Conservation (phyloP, 2,797 vertebrate species). For the Eleutherodactylus coqui region DNA sequence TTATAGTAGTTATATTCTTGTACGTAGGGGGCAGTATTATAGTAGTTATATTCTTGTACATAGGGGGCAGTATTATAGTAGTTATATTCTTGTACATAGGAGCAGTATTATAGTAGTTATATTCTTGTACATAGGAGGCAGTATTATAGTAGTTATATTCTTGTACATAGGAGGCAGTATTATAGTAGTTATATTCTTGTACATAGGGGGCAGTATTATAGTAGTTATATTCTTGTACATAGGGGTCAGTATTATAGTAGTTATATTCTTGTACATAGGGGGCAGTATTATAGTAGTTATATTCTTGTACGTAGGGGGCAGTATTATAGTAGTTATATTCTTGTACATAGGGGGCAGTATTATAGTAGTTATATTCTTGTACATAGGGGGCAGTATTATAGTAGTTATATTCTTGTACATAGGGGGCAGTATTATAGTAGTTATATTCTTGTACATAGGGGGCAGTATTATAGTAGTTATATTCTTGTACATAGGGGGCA, state of each 20-base stretch:
- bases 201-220: conserved; percentile 1
- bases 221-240: conserved; percentile 10
- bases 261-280: conserved; percentile 8
- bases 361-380: too few species aligned
- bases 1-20: too few species aligned
- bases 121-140: too few species aligned
- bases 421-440: too few species aligned
- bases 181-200: conserved; percentile 3
- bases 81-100: background rate
- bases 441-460: too few species aligned
- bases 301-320: conserved; percentile 9
- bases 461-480: conserved; percentile 3
- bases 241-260: conserved; percentile 8
- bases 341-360: too few species aligned
- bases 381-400: too few species aligned
- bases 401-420: too few species aligned
- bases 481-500: background rate
- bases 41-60: too few species aligned
- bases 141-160: background rate
- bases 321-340: too few species aligned
- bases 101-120: too few species aligned
- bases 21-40: too few species aligned
- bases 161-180: background rate
- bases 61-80: background rate
- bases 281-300: conserved; percentile 12